Evolutionary conservation across 1,140 invertebrate genomes (phyloP), one percentile per base, ranked within the genome.

Genomic region (Meloidogyne hapla): DNA sequence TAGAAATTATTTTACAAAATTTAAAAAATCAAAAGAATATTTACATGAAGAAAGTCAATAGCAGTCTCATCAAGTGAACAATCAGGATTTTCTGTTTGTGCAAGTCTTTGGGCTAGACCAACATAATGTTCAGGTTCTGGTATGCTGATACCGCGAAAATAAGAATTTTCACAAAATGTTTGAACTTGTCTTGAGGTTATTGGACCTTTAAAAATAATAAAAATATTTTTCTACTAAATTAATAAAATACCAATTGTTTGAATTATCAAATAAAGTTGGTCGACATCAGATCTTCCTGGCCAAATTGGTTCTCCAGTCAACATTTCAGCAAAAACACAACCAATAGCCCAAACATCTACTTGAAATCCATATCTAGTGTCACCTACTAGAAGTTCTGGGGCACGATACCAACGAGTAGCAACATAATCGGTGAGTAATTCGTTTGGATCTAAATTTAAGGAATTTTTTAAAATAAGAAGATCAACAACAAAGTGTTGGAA

Each of bases 371-470:
- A 99, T 85, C 94, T 92, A 2, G 94, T 96, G 87, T 99, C 96
- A 0, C 96, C 96, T 0, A 99, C 96, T 25, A 99, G 89, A 12
- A 99, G 89, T 89, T 99, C 96, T 13, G 65, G 56, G 2, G 64
- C 23, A 12, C 42, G 42, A 73, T 99, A 99, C 96, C 96, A 99
- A 28, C 96, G 90, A 8, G 96, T 99, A 2, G 96, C 96, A 65
- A 99, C 96, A 88, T 99, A 99, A 88, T 99, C 96, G 70, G 96
- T 99, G 87, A 97, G 98, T 88, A 96, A 95, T 90, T 98, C 96
- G 9, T 94, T 94, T 0, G 94, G 94, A 81, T 89, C 90, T 87
- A n/a, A n/a, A n/a, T n/a, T 85, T 79, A 2, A 33, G 26, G 13
- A 66, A 70, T 38, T 23, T 62, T n/a, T 18, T n/a, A n/a, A n/a